phyloP scores from a whole-genome alignment of 2,113 vertebrate genomes.

The Aplodontia rufa region DNA sequence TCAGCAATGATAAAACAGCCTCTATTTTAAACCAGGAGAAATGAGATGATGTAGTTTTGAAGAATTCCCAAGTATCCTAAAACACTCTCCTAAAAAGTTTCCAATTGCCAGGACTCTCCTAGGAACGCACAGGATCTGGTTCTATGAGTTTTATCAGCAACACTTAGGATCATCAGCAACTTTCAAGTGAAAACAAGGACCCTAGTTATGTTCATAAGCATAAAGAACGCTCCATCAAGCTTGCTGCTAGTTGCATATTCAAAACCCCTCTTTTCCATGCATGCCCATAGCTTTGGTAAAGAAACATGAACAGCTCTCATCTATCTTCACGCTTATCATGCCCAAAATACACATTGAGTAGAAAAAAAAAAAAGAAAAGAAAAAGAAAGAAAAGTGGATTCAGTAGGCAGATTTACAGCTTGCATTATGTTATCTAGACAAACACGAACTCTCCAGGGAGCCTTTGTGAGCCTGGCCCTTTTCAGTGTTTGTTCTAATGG shows the following conservation, averaged over 20 bases:
- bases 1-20: background rate
- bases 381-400: slow-evolving; percentile 63
- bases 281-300: slow-evolving; percentile 50
- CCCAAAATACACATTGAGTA: slow-evolving; percentile 44
- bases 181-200: background rate
- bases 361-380: slow-evolving; percentile 68
- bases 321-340: slow-evolving; percentile 60
- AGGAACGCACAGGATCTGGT: background rate
- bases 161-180: background rate
- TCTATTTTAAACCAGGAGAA: background rate
- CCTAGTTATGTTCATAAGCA: background rate
- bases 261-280: slow-evolving; percentile 48
- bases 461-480: slow-evolving; percentile 61
- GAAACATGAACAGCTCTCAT: slow-evolving; percentile 52
- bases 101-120: background rate
- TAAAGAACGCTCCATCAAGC: background rate
- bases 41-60: background rate
- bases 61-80: background rate
- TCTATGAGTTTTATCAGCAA: background rate
- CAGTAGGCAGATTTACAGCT: slow-evolving; percentile 77
- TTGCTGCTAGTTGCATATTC: slow-evolving; percentile 3
- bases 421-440: slow-evolving; percentile 73
- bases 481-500: slow-evolving; percentile 71
- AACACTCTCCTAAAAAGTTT: background rate
- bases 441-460: slow-evolving; percentile 76